These are phyloP conservation scores for Sternotherus odoratus DNA, from an alignment of 2,797 vertebrate species.

Conservation along the genomic window DNA sequence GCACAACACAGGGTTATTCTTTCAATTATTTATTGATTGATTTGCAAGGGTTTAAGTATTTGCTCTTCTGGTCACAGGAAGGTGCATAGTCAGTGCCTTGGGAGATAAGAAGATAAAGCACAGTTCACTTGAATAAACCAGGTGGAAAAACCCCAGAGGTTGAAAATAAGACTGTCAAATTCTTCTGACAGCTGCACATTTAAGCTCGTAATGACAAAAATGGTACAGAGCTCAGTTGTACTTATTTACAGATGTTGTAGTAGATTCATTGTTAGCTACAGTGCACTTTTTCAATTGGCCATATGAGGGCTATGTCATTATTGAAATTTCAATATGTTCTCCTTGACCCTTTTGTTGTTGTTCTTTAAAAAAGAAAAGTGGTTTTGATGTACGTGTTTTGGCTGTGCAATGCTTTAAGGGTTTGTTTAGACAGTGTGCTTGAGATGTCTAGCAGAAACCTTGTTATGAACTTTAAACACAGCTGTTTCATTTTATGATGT, in stretches of 20 bases:
- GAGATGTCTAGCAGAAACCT: not conserved
- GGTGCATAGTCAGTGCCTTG: not conserved
- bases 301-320: accelerated
- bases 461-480: not conserved
- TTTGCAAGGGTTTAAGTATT: slow-evolving; percentile 7
- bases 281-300: not conserved
- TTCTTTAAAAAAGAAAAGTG: not conserved
- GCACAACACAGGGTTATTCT: not conserved
- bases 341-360: not conserved
- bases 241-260: not conserved
- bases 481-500: accelerated
- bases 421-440: not conserved
- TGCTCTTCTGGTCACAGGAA: not conserved
- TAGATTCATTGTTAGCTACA: not conserved
- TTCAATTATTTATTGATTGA: not conserved
- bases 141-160: not conserved
- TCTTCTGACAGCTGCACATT: not conserved
- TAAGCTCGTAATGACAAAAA: not conserved
- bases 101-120: not conserved
- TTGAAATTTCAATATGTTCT: not conserved
- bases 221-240: not conserved
- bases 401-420: accelerated
- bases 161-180: not conserved
- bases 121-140: not conserved
- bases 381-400: not conserved